These are phyloP conservation scores for Porites rus DNA, from an alignment of 92 coral and sea anemone genomes.

Conservation along the genomic window DNA sequence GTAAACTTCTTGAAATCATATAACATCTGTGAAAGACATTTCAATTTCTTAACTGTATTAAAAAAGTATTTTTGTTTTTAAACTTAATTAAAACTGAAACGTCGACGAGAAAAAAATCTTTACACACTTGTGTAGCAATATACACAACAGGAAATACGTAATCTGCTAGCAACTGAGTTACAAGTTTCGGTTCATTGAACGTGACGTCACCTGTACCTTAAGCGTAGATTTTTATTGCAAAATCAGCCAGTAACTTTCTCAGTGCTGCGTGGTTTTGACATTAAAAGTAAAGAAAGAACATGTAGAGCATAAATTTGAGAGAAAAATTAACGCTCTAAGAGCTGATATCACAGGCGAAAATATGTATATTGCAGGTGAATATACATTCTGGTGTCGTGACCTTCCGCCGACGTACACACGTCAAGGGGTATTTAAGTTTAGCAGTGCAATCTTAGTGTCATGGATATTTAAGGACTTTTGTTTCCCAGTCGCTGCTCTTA, in stretches of 20 bases:
- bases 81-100: not conserved
- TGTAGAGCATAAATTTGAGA: not conserved
- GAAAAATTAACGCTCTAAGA: not conserved
- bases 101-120: constrained; percentile 10
- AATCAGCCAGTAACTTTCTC: not conserved
- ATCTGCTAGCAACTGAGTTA: not conserved
- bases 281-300: not conserved
- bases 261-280: not conserved
- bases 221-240: not conserved
- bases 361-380: not conserved
- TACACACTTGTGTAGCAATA: constrained; percentile 9
- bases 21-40: too few species aligned
- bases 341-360: not conserved
- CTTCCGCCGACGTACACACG: constrained; percentile 3
- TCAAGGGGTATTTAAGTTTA: not conserved
- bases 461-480: not conserved
- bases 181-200: constrained; percentile 13
- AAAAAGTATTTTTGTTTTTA: not conserved
- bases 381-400: constrained; percentile 1
- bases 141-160: constrained; percentile 19
- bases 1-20: not conserved
- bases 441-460: not conserved
- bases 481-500: too few species aligned
- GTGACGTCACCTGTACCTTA: not conserved
- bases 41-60: not conserved